Conservation (phyloP, 2,797 vertebrate species). For the Sebastes taczanowskii region DNA sequence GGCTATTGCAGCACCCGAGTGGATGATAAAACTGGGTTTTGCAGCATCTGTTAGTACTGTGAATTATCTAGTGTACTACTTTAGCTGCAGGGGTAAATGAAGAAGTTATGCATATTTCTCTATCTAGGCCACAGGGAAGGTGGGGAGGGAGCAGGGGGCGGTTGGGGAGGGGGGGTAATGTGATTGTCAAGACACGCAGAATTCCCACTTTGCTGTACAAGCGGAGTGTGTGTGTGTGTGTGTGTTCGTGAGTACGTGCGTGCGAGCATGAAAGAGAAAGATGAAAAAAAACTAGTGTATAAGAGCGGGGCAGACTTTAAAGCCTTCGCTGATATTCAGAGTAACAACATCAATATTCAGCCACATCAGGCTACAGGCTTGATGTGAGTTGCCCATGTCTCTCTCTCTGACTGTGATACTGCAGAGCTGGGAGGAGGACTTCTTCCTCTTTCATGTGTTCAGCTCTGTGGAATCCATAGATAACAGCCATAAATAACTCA, state of each 20-base stretch:
- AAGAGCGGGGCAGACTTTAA: conserved; percentile 28
- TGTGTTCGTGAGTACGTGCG: not conserved
- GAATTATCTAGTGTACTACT: conserved; percentile 47
- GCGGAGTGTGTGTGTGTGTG: not conserved
- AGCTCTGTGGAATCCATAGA: conserved; percentile 38
- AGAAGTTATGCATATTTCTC: conserved; percentile 68
- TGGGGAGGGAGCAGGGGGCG: not conserved
- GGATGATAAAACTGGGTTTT: conserved; percentile 27
- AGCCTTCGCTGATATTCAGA: conserved; percentile 33
- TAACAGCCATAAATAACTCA: not conserved
- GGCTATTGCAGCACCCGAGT: conserved; percentile 18
- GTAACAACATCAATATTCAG: conserved; percentile 57
- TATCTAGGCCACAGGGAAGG: conserved; percentile 73
- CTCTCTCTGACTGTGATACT: conserved; percentile 30
- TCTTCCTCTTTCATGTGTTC: conserved; percentile 56
- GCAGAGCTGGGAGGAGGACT: conserved; percentile 54
- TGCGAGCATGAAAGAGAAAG: not conserved
- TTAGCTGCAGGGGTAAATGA: conserved; percentile 58
- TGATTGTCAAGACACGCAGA: conserved; percentile 64
- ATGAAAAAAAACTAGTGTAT: conserved; percentile 19
- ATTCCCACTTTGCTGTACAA: conserved; percentile 50
- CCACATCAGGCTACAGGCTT: conserved; percentile 10
- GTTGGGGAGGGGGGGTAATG: conserved; percentile 24
- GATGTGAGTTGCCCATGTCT: conserved; percentile 15
- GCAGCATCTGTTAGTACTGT: conserved; percentile 44